These are phyloP conservation scores for Orchesellides sinensis DNA, from an alignment of 2,888 invertebrate genomes.

Conservation along the genomic window DNA sequence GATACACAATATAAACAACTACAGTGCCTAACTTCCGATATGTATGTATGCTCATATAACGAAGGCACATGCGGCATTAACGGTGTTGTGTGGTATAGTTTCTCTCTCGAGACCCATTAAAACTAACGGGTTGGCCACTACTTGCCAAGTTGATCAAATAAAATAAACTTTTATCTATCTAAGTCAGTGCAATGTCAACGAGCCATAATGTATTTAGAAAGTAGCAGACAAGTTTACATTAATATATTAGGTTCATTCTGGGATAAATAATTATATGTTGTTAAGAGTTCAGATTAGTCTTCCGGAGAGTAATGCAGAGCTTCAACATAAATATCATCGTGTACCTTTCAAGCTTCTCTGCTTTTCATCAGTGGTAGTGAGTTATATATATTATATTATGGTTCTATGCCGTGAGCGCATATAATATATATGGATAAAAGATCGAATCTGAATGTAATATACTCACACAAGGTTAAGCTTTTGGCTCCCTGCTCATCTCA, in stretches of 20 bases:
- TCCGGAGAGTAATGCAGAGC: slow-evolving; percentile 47
- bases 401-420: slow-evolving; percentile 34
- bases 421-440: slow-evolving; percentile 56
- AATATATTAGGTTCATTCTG: slow-evolving; percentile 27
- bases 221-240: slow-evolving; percentile 6
- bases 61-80: background rate
- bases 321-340: slow-evolving; percentile 43
- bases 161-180: slow-evolving; percentile 49
- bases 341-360: slow-evolving; percentile 41
- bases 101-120: slow-evolving; percentile 58
- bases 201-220: slow-evolving; percentile 43
- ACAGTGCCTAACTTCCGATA: slow-evolving; percentile 13
- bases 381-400: slow-evolving; percentile 13
- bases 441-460: slow-evolving; percentile 37
- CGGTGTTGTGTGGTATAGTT: background rate
- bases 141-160: slow-evolving; percentile 58
- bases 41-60: slow-evolving; percentile 33
- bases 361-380: background rate
- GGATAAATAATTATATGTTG: slow-evolving; percentile 61
- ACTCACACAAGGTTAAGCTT: slow-evolving; percentile 56
- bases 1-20: background rate
- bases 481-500: slow-evolving; percentile 50
- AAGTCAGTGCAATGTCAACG: slow-evolving; percentile 49
- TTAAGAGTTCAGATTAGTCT: slow-evolving; percentile 56
- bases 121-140: slow-evolving; percentile 52